Evolutionary conservation across 2,888 invertebrate genomes (phyloP), one percentile per base, ranked within the genome.

Genomic region (Scaptomyza tumidula): DNA sequence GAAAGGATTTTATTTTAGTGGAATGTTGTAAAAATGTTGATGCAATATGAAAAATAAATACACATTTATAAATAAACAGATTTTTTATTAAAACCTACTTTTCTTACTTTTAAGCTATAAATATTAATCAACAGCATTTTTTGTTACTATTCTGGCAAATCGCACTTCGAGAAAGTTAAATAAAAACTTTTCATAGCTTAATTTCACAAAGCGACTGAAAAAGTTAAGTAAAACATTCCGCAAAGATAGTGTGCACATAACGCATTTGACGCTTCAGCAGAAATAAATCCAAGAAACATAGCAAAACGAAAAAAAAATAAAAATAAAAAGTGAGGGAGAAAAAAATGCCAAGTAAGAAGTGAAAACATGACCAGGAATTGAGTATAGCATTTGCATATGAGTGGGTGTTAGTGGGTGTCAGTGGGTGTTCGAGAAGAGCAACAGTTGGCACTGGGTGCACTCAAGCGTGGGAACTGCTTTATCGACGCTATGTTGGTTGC

Each of bases 401-500:
- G 6, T 19, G 13, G 3, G 49, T 3, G 6, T n/a, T 11, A 5
- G 10, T 6, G 0, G n/a, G 49, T 31, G 14, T 31, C 16, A 2
- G 11, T 0, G n/a, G 24, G 29, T 45, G 31, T 3, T 44, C 9
- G 50, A 1, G 7, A 11, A 27, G 39, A 64, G 75, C 76, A 77
- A 77, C 76, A 77, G 76, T 77, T 77, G 67, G 58, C 54, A 39
- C 14, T 33, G 44, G 33, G 41, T 56, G 76, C 75, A 77, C 43
- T 64, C 57, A 50, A 46, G 75, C 72, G 33, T 76, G 71, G 67
- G 66, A 78, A 78, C 77, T 87, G 86, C 75, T 78, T 84, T 83
- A 80, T 86, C 80, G 81, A 76, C 84, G 76, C 75, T 65, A 58
- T 70, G 76, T 69, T 58, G 71, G 88, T 86, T 86, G 80, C 86